Evolutionary conservation across 2,113 vertebrate species (phyloP), one percentile per base, ranked within the genome.

Genomic region (Puma concolor): DNA sequence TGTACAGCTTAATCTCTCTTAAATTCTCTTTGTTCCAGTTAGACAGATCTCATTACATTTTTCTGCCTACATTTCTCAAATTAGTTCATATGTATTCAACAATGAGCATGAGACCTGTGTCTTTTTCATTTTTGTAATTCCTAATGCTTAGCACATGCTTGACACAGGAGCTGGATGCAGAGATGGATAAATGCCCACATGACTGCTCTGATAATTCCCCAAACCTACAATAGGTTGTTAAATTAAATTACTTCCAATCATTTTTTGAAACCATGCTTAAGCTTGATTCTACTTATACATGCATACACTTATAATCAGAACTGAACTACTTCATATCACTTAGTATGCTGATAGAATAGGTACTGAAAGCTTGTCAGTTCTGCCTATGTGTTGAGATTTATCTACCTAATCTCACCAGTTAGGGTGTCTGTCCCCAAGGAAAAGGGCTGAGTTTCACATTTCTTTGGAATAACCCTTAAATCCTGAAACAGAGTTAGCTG

Each of bases 391-490:
- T 63, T 88, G 21, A 50, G 19, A 50, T 67, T 90, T 84, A 71
- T 21, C 36, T 57, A 0, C 21, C 71, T 66, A 38, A 72, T 54
- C 91, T 94, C 16, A 9, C 52, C 31, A 79, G 69, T 63, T 41
- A 50, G 10, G 0, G 17, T 29, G 17, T 83, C 31, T 52, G 15
- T 66, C 67, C 60, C 29, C 52, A 52, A 69, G 48, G 66, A 19
- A 77, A 93, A 27, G 10, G 13, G 27, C 29, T 86, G 44, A 88
- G 33, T 79, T 95, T 52, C 77, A 60, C 12, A 25, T 13, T 31
- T 91, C 92, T 97, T 90, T 71, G 17, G 29, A 92, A 80, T 74
- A 74, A 94, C 31, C 19, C 15, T 72, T 64, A 84, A 31, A 91
- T 94, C 36, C 69, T 71, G 57, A 77, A 96, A 91, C 41, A 88